phyloP scores from a whole-genome alignment of 2,888 invertebrate genomes.

The Hipparchia semele region DNA sequence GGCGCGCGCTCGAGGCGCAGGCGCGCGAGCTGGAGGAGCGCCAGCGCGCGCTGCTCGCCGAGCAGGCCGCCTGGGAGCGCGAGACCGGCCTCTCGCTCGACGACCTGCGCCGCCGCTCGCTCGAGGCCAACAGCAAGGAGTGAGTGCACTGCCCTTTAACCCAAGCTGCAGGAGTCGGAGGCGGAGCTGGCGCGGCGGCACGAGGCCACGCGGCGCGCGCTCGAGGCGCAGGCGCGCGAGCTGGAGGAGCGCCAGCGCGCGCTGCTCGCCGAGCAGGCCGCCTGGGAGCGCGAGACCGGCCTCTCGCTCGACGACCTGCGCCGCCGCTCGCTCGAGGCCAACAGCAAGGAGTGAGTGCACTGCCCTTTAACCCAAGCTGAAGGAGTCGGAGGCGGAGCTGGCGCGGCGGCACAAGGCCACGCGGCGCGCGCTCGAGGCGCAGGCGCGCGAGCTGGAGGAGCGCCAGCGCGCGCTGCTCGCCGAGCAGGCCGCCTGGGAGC shows the following conservation, averaged over 20 bases:
- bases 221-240: slow-evolving; percentile 96
- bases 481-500: slow-evolving; percentile 95
- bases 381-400: slow-evolving; percentile 97
- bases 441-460: slow-evolving; percentile 96
- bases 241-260: slow-evolving; percentile 94
- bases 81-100: slow-evolving; percentile 94
- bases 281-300: slow-evolving; percentile 96
- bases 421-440: slow-evolving; percentile 90
- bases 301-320: slow-evolving; percentile 95
- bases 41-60: slow-evolving; percentile 91
- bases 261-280: slow-evolving; percentile 92
- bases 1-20: slow-evolving; percentile 92
- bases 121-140: slow-evolving; percentile 96
- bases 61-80: slow-evolving; percentile 95
- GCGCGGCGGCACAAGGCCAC: slow-evolving; percentile 94
- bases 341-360: slow-evolving; percentile 94
- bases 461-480: slow-evolving; percentile 92
- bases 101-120: slow-evolving; percentile 92
- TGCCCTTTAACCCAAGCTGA: no score
- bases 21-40: slow-evolving; percentile 96
- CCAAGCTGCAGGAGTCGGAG: slow-evolving; percentile 97
- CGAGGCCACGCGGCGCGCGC: slow-evolving; percentile 87
- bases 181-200: slow-evolving; percentile 95
- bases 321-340: slow-evolving; percentile 93
- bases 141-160: slow-evolving; percentile 69